These are phyloP conservation scores for Pachyrhynchus sulphureomaculatus DNA, from an alignment of 1,140 invertebrate species.

Conservation along the genomic window DNA sequence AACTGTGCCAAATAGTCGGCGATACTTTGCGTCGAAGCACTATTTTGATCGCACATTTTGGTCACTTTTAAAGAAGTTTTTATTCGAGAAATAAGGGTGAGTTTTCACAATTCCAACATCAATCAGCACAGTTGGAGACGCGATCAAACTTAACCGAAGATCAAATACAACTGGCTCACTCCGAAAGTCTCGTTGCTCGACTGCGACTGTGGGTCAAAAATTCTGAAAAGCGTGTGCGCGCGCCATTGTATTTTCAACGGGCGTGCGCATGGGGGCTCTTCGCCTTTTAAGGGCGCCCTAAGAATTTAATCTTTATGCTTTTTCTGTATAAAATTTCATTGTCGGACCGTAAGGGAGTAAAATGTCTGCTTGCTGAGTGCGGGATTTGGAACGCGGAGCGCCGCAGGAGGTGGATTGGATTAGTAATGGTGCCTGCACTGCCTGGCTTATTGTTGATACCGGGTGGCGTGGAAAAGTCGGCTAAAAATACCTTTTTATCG, in stretches of 20 bases:
- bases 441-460: neutral
- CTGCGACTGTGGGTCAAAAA: slow-evolving; percentile 7
- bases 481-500: too few relatives aligned
- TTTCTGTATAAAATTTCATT: slow-evolving; percentile 26
- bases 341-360: neutral
- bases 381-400: neutral
- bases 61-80: neutral
- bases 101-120: slow-evolving; percentile 11
- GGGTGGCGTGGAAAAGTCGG: neutral
- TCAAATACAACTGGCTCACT: slow-evolving; percentile 11
- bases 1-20: slow-evolving; percentile 99
- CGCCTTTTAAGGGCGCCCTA: slow-evolving; percentile 20
- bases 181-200: neutral
- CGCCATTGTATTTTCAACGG: neutral
- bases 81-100: neutral
- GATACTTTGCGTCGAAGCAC: slow-evolving; percentile 88
- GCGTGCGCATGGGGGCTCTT: slow-evolving; percentile 6
- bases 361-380: neutral
- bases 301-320: slow-evolving; percentile 21
- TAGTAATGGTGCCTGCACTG: neutral
- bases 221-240: slow-evolving; percentile 16
- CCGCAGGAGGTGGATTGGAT: neutral
- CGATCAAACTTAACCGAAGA: slow-evolving; percentile 4
- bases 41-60: slow-evolving; percentile 61
- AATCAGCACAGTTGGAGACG: slow-evolving; percentile 1